Evolutionary conservation across 1,140 invertebrate species (phyloP).

Genomic region (Drosophila repleta): DNA sequence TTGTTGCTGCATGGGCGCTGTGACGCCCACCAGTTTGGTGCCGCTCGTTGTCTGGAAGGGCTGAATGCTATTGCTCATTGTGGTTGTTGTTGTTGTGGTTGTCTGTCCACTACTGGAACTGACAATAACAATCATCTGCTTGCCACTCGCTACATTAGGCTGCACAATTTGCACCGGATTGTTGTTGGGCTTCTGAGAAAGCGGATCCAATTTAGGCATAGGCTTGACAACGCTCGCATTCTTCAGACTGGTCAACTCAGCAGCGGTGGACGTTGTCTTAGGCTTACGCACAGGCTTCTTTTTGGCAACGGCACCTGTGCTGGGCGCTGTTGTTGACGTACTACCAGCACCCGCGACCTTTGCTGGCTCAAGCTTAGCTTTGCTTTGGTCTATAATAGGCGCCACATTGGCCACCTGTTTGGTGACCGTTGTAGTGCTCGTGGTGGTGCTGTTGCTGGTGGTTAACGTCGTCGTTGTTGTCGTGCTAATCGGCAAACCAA

Average conservation of each 20-base stretch:
- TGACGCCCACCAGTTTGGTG: constrained; percentile 84
- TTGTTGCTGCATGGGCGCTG: constrained; percentile 78
- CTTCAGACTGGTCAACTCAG: constrained; percentile 66
- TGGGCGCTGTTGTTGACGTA: constrained; percentile 13
- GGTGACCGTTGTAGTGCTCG: constrained; percentile 66
- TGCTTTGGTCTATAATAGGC: constrained; percentile 81
- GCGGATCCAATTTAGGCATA: constrained; percentile 75
- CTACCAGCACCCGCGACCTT: constrained; percentile 41
- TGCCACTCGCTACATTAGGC: constrained; percentile 79
- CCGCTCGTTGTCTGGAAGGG: constrained; percentile 83
- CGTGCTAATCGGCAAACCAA: constrained; percentile 54
- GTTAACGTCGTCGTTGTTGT: constrained; percentile 57
- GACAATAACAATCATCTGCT: constrained; percentile 73
- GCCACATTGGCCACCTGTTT: constrained; percentile 83
- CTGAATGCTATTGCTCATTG: constrained; percentile 79
- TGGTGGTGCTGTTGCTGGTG: constrained; percentile 59
- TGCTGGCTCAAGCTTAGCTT: constrained; percentile 69
- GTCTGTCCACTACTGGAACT: constrained; percentile 52
- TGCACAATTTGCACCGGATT: constrained; percentile 82
- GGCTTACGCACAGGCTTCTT: constrained; percentile 80
- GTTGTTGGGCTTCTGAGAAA: constrained; percentile 80
- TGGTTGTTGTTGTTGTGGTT: constrained; percentile 68
- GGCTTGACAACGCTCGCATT: constrained; percentile 80
- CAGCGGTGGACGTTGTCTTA: constrained; percentile 70
- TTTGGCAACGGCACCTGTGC: constrained; percentile 65